Evolutionary conservation across 2,888 invertebrate genomes (phyloP).

Genomic region (Ligdia adustata): DNA sequence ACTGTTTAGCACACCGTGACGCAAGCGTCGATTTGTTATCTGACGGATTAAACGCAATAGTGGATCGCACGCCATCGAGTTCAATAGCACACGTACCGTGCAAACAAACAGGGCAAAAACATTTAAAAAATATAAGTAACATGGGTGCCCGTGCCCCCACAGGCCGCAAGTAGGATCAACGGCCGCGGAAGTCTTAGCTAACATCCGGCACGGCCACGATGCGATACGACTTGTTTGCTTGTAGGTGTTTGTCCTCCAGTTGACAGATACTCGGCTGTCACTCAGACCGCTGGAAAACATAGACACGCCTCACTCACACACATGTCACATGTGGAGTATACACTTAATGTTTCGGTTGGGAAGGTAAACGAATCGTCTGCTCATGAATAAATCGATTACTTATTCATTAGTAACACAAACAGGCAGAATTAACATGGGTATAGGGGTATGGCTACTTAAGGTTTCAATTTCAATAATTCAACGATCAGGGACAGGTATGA

Average conservation of each 20-base stretch:
- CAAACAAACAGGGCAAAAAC: constrained; percentile 53
- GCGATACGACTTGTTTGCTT: constrained; percentile 41
- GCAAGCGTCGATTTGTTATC: constrained; percentile 57
- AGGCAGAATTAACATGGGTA: constrained; percentile 13
- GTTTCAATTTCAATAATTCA: constrained; percentile 17
- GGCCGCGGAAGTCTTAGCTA: constrained; percentile 66
- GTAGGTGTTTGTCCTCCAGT: constrained; percentile 30
- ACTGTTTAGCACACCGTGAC: constrained; percentile 19
- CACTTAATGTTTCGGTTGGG: constrained; percentile 5
- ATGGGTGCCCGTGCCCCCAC: constrained; percentile 56
- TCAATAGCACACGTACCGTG: constrained; percentile 58
- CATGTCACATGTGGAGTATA: constrained; percentile 12
- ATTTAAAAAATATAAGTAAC: constrained; percentile 34
- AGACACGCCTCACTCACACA: constrained; percentile 1
- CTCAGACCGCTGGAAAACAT: constrained; percentile 14
- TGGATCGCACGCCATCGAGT: constrained; percentile 44
- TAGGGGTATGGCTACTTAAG: constrained; percentile 9
- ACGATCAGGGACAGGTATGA: constrained; percentile 13
- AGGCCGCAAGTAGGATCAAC: constrained; percentile 52
- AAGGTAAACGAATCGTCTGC: constrained; percentile 22
- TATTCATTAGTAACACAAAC: constrained; percentile 18
- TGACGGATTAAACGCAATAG: constrained; percentile 51
- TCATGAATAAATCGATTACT: constrained; percentile 20
- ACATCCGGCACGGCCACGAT: constrained; percentile 53
- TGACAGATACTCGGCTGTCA: constrained; percentile 23